These are phyloP conservation scores for Parotia lawesii DNA, from an alignment of 2,113 vertebrate species.

Conservation along the genomic window DNA sequence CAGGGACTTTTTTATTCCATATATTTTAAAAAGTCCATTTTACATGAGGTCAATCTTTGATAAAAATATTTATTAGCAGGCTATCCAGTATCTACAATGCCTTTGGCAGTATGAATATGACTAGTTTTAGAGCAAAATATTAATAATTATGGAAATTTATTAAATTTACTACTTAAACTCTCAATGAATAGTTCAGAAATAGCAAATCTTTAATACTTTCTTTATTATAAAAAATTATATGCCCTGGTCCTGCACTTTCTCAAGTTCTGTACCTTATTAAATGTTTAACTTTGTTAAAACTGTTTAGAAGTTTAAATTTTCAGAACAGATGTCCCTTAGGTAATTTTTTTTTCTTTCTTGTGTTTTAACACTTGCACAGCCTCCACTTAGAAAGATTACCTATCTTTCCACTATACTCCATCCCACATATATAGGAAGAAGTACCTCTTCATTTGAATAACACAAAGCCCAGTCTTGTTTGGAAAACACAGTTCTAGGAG, in stretches of 20 bases:
- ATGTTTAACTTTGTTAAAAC: neutral
- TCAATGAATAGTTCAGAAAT: neutral
- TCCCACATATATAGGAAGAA: neutral
- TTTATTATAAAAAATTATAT: neutral
- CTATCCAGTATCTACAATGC: neutral
- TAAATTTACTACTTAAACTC: neutral
- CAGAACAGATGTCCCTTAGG: neutral
- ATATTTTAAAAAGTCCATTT: neutral
- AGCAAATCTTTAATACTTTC: neutral
- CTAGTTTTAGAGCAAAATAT: neutral
- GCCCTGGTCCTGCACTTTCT: neutral
- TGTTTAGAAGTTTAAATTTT: neutral
- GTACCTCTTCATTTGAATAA: neutral
- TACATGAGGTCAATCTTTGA: neutral
- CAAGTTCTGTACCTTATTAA: neutral
- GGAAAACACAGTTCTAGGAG: neutral
- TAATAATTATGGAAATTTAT: neutral
- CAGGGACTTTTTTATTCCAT: neutral
- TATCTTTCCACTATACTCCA: neutral
- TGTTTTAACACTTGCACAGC: neutral
- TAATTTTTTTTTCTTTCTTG: neutral
- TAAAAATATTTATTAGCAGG: neutral
- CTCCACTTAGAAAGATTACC: neutral
- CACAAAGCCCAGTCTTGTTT: neutral
- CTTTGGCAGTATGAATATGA: neutral